These are phyloP conservation scores for Bombus haemorrhoidalis DNA, from an alignment of 1,140 invertebrate species.

Conservation along the genomic window DNA sequence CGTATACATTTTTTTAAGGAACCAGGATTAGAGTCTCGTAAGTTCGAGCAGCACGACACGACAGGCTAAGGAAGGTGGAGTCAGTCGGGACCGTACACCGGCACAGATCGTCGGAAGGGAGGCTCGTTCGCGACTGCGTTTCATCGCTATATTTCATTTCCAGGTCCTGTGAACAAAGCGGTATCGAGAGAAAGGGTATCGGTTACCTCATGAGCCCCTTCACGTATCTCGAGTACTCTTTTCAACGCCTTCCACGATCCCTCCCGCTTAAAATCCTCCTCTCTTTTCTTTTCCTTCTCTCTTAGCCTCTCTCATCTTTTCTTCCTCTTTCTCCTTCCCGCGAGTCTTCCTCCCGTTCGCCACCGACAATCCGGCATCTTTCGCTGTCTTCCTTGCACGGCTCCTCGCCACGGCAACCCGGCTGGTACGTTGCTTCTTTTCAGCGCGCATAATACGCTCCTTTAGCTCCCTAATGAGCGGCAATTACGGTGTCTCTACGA, in stretches of 20 bases:
- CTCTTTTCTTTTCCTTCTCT: neutral
- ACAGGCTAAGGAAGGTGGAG: neutral
- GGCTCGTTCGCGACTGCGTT: slow-evolving; percentile 18
- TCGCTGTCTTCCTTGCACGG: neutral
- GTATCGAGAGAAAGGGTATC: slow-evolving; percentile 64
- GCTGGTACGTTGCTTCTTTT: slow-evolving; percentile 60
- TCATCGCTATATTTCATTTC: slow-evolving; percentile 69
- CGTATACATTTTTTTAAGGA: neutral
- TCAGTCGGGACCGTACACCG: too few species aligned
- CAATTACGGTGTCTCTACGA: slow-evolving; percentile 72
- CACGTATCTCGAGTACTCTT: slow-evolving; percentile 65
- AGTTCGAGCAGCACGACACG: neutral
- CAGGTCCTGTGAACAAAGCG: slow-evolving; percentile 62
- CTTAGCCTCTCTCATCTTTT: neutral
- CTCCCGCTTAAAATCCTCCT: slow-evolving; percentile 35
- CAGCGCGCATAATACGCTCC: slow-evolving; percentile 69
- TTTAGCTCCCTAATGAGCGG: slow-evolving; percentile 73
- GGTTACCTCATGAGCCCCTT: slow-evolving; percentile 70
- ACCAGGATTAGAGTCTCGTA: neutral
- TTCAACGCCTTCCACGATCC: slow-evolving; percentile 70
- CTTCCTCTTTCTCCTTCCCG: neutral
- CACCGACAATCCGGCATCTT: neutral
- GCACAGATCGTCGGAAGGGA: neutral
- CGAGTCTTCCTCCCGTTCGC: neutral
- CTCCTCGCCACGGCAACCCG: slow-evolving; percentile 40